Conservation (phyloP, 92 coral and sea anemone genomes). For the Actinostola sp. region DNA sequence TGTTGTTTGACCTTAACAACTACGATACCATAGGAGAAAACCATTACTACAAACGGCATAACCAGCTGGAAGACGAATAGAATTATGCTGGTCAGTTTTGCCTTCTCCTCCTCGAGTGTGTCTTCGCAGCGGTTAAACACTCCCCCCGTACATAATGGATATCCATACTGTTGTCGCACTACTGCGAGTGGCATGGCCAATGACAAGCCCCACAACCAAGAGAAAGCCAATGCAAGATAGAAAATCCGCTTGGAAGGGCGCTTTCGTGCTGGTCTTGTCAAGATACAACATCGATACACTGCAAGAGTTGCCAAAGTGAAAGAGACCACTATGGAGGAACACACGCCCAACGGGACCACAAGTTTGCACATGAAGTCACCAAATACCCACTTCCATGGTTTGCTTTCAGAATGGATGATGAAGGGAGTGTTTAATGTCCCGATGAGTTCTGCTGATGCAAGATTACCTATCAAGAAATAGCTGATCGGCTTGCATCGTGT, state of each 20-base stretch:
- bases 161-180: too few relatives aligned
- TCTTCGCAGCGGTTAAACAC: not conserved
- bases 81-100: too few relatives aligned
- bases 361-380: conserved; percentile 11
- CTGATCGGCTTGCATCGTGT: conserved; percentile 27
- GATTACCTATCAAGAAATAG: conserved; percentile 38
- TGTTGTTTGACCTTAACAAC: conserved; percentile 14
- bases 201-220: conserved; percentile 51
- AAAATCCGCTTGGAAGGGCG: conserved; percentile 3
- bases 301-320: conserved; percentile 38
- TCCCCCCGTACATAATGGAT: too few relatives aligned
- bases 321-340: conserved; percentile 14
- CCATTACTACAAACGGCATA: conserved; percentile 37
- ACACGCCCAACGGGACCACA: conserved; percentile 10
- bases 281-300: conserved; percentile 22
- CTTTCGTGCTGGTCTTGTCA: conserved; percentile 2
- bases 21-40: conserved; percentile 41
- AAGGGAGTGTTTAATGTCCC: conserved; percentile 17
- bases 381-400: not conserved
- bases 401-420: not conserved
- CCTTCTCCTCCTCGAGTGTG: too few relatives aligned
- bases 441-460: conserved; percentile 49
- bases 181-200: conserved; percentile 20
- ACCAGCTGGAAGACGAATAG: conserved; percentile 14
- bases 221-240: not conserved